These are phyloP conservation scores for Dolichopus griseipennis DNA, from an alignment of 2,888 invertebrate species.

Conservation along the genomic window DNA sequence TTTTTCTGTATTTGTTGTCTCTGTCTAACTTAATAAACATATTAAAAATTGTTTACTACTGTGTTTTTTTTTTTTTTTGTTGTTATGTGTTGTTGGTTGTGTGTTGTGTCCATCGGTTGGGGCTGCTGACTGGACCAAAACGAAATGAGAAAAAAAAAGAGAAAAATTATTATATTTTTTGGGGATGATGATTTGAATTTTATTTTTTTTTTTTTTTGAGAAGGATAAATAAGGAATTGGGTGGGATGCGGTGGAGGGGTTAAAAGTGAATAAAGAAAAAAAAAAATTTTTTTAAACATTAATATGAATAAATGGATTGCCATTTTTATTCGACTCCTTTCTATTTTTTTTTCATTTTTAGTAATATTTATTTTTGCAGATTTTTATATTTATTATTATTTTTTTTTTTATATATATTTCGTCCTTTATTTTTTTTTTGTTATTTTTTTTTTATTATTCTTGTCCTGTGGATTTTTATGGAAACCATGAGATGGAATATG, in stretches of 20 bases:
- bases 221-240: neutral
- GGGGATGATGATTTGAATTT: too few species aligned
- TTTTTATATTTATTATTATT: neutral
- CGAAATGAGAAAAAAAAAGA: too few species aligned
- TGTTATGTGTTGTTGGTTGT: too few species aligned
- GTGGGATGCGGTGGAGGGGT: neutral
- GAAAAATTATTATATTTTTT: too few species aligned
- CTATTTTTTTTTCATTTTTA: neutral
- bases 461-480: neutral
- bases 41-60: neutral
- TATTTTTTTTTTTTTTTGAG: too few species aligned
- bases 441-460: neutral
- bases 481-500: neutral
- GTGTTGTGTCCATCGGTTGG: too few species aligned
- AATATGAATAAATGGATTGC: slow-evolving; percentile 6
- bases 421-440: neutral
- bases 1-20: neutral
- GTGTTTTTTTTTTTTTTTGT: neutral
- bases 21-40: neutral
- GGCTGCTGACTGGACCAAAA: too few species aligned
- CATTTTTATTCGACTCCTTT: slow-evolving; percentile 4
- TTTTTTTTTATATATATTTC: neutral
- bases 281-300: neutral
- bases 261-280: neutral
- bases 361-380: neutral